phyloP scores from a whole-genome alignment of 2,888 invertebrate species.

The Acanthoscelides obtectus region DNA sequence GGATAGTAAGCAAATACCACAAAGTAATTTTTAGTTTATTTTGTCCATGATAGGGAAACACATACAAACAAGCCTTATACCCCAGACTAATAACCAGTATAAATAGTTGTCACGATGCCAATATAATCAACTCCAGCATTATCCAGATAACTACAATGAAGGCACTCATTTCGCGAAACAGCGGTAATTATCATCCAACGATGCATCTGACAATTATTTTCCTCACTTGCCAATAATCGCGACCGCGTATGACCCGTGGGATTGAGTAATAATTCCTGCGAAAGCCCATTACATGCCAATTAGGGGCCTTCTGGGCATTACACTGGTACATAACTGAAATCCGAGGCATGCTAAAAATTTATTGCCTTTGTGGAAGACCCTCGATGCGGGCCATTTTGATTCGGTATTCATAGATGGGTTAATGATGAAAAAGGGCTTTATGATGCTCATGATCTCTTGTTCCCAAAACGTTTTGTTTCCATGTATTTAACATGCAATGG shows the following conservation, averaged over 20 bases:
- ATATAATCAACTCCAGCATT: not conserved
- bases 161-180: not conserved
- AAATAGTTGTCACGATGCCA: not conserved
- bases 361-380: not conserved
- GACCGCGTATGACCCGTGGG: not conserved
- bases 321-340: not conserved
- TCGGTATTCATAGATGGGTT: not conserved
- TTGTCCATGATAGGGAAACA: too few relatives aligned
- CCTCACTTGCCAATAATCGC: not conserved
- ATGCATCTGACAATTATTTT: not conserved
- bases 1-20: too few relatives aligned
- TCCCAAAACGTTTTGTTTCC: too few relatives aligned
- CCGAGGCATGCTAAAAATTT: not conserved
- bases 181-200: not conserved
- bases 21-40: too few relatives aligned
- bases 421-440: not conserved
- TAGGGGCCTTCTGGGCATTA: not conserved
- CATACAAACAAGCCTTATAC: too few relatives aligned
- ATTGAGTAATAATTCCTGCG: not conserved
- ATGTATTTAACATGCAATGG: too few relatives aligned
- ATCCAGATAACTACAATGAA: not conserved
- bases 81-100: too few relatives aligned
- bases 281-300: not conserved
- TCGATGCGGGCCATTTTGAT: not conserved
- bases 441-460: too few relatives aligned